These are phyloP conservation scores for Drosophila cardini DNA, from an alignment of 1,140 invertebrate species.

Conservation along the genomic window DNA sequence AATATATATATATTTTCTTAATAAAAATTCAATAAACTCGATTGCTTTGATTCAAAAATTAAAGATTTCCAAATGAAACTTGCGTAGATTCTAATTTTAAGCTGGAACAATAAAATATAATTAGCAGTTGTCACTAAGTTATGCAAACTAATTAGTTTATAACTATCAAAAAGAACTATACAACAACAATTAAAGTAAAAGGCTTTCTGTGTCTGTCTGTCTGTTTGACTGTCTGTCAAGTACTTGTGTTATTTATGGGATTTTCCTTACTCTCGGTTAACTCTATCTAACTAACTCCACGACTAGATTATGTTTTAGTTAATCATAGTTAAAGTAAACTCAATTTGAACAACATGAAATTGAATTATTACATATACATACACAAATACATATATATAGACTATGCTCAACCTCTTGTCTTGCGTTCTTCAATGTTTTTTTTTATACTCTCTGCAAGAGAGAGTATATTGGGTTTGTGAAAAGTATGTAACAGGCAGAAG, in stretches of 20 bases:
- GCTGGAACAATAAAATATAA: not conserved
- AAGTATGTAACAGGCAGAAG: too few species aligned
- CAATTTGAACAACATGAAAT: conserved; percentile 10
- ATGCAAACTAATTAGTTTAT: conserved; percentile 45
- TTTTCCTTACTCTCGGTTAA: not conserved
- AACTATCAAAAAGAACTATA: conserved; percentile 35
- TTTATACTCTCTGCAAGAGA: conserved; percentile 25
- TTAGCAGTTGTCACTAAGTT: conserved; percentile 23
- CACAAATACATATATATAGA: conserved; percentile 20
- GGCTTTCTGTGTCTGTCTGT: conserved; percentile 50
- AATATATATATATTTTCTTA: conserved; percentile 12
- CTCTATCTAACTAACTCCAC: conserved; percentile 11
- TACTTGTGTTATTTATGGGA: conserved; percentile 13
- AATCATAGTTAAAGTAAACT: conserved; percentile 16
- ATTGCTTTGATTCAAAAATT: conserved; percentile 23
- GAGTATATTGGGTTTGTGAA: too few species aligned
- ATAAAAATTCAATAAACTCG: conserved; percentile 17
- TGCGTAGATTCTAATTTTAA: conserved; percentile 29
- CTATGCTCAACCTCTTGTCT: conserved; percentile 42
- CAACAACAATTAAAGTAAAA: conserved; percentile 19
- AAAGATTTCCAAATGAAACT: conserved; percentile 6
- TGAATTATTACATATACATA: conserved; percentile 15
- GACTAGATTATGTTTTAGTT: conserved; percentile 22
- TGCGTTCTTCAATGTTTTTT: conserved; percentile 29
- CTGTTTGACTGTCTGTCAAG: conserved; percentile 47